Evolutionary conservation across 2,113 vertebrate genomes (phyloP).

Genomic region (Lagenorhynchus albirostris): DNA sequence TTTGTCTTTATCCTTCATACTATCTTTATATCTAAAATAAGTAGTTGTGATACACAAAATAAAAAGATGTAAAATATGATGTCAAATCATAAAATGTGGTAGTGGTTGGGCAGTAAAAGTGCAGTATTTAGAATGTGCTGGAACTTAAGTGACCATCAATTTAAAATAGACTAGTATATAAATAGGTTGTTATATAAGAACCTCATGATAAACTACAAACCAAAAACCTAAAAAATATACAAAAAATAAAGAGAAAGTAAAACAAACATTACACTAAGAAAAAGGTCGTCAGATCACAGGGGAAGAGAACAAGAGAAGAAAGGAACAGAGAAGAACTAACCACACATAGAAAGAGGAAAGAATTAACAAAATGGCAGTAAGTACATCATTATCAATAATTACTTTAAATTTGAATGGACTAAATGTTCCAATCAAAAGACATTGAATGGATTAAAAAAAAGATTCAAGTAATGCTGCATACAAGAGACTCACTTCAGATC

Average conservation of each 20-base stretch:
- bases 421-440: not conserved
- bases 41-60: not conserved
- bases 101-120: not conserved
- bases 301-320: not conserved
- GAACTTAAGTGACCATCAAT: not conserved
- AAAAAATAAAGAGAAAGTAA: not conserved
- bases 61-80: not conserved
- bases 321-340: not conserved
- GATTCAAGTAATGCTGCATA: not conserved
- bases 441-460: not conserved
- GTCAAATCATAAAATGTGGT: not conserved
- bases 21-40: not conserved
- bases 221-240: not conserved
- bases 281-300: not conserved
- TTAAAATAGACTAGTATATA: not conserved
- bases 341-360: not conserved
- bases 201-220: not conserved
- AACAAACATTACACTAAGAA: not conserved
- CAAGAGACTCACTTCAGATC: not conserved
- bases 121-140: not conserved
- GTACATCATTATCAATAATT: not conserved
- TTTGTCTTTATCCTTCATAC: not conserved
- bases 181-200: not conserved
- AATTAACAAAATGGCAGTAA: not conserved
- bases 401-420: not conserved